Conservation (phyloP, 2,113 vertebrate species). For the Hemiscyllium ocellatum region DNA sequence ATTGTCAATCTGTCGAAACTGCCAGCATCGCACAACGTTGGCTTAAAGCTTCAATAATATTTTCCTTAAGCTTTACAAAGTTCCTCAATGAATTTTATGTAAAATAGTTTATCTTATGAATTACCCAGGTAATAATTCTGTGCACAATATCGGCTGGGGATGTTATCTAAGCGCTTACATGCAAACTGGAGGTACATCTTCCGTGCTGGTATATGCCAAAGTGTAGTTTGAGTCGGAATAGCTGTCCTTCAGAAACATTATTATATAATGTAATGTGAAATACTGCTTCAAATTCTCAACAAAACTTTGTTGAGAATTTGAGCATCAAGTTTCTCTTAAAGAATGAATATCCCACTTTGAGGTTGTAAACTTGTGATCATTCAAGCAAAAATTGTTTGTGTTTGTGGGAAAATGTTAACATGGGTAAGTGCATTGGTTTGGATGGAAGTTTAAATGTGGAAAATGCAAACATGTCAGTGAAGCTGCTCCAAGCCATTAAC, state of each 20-base stretch:
- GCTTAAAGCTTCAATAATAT: neutral
- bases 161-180: neutral
- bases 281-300: neutral
- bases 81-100: neutral
- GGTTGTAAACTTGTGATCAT: neutral
- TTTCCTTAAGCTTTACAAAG: neutral
- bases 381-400: neutral
- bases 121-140: neutral
- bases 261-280: neutral
- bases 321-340: neutral
- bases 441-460: too few relatives aligned
- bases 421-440: too few relatives aligned
- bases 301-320: neutral
- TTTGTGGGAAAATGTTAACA: too few relatives aligned
- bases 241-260: neutral
- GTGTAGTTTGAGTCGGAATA: neutral
- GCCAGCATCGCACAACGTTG: neutral
- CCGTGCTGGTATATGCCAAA: neutral
- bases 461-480: too few relatives aligned
- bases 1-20: slow-evolving; percentile 20
- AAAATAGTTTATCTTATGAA: neutral
- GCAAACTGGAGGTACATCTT: neutral
- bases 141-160: neutral
- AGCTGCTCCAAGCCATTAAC: too few relatives aligned
- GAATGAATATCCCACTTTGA: neutral